phyloP scores from a whole-genome alignment of 30 jellyfish, hydroid and myxozoan genomes.

The Phacellophora camtschatica region DNA sequence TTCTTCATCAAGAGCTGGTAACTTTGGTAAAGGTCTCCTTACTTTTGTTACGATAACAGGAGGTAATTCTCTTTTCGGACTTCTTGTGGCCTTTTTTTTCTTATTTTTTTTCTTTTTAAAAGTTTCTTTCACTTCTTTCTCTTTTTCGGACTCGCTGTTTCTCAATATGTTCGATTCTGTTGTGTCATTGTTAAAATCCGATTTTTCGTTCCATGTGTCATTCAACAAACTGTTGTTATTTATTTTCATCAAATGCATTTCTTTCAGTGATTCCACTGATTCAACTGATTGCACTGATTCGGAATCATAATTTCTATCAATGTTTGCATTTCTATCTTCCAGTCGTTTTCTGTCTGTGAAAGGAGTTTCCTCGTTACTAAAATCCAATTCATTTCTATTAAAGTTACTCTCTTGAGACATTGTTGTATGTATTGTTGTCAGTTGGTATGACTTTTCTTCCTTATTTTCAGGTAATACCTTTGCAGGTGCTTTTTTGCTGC shows the following conservation, averaged over 20 bases:
- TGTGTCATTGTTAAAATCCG: background rate
- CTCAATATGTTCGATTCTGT: background rate
- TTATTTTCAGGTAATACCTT: too few species aligned
- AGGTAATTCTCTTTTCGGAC: slow-evolving; percentile 28
- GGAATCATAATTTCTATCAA: background rate
- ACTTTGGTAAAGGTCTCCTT: slow-evolving; percentile 30
- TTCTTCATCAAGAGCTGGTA: slow-evolving; percentile 17
- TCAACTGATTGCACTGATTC: background rate
- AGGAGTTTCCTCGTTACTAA: slow-evolving; percentile 18
- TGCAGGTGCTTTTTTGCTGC: too few species aligned
- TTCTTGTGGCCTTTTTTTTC: background rate
- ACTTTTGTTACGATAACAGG: slow-evolving; percentile 5
- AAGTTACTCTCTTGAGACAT: too few species aligned
- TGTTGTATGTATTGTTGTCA: too few species aligned
- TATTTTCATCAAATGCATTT: background rate
- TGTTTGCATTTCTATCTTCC: background rate
- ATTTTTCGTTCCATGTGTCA: background rate
- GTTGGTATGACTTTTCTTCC: too few species aligned
- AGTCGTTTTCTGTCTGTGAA: background rate
- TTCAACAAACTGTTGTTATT: background rate
- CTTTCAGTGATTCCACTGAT: slow-evolving; percentile 46
- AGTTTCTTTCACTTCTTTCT: slow-evolving; percentile 36
- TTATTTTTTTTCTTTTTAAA: background rate
- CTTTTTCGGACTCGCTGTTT: slow-evolving; percentile 56
- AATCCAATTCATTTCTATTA: too few species aligned